These are phyloP conservation scores for Pipistrellus pipistrellus DNA, from an alignment of 2,797 vertebrate genomes.

Conservation along the genomic window DNA sequence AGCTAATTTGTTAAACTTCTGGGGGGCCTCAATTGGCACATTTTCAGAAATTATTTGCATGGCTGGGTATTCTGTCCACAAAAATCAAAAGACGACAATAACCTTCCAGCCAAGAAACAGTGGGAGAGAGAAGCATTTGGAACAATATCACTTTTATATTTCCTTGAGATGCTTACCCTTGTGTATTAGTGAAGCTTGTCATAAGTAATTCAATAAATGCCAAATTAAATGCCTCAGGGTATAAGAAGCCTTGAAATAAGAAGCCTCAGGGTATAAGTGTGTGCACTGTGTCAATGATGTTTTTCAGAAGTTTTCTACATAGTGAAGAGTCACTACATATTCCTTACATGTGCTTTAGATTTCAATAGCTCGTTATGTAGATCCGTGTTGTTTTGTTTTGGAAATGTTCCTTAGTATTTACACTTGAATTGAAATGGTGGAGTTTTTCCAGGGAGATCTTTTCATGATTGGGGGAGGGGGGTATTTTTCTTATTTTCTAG, in stretches of 20 bases:
- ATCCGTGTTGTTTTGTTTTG: not conserved
- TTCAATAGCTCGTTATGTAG: not conserved
- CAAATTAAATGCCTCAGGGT: constrained; percentile 16
- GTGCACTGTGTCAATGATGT: not conserved
- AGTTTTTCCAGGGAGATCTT: not conserved
- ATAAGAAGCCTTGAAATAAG: not conserved
- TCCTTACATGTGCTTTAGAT: not conserved
- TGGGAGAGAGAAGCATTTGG: constrained; percentile 14
- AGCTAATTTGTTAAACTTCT: constrained; percentile 69
- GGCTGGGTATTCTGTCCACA: constrained; percentile 53
- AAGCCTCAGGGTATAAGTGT: not conserved
- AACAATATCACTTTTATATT: constrained; percentile 39
- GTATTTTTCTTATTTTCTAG: not conserved
- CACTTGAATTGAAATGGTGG: not conserved
- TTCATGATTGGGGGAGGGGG: not conserved
- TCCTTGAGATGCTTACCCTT: constrained; percentile 6
- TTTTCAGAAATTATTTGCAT: constrained; percentile 66
- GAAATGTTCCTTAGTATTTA: not conserved
- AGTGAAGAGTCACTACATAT: not conserved
- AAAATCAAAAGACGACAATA: constrained; percentile 66
- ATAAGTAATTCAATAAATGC: constrained; percentile 50
- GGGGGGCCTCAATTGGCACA: not conserved
- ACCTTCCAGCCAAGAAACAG: constrained; percentile 21
- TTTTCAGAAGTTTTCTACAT: not conserved
- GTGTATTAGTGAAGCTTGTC: not conserved